Evolutionary conservation across 2,888 invertebrate species (phyloP).

Genomic region (Plebejus argus): DNA sequence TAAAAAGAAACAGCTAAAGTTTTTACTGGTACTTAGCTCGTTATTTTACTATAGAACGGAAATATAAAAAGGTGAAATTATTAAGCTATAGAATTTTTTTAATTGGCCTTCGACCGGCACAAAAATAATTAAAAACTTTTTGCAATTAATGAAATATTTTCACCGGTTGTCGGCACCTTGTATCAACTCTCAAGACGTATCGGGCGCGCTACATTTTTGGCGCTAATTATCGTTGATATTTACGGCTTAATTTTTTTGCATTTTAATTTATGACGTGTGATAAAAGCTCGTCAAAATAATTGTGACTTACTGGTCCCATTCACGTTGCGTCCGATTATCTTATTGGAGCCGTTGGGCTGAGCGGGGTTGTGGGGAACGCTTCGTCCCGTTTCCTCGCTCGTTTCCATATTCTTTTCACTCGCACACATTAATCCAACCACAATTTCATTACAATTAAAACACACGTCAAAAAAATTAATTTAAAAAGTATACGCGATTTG

Average conservation of each 20-base stretch:
- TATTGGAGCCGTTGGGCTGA: slow-evolving; percentile 79
- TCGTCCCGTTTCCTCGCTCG: slow-evolving; percentile 76
- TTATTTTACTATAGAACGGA: too few relatives aligned
- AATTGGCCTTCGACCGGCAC: background rate
- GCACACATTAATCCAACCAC: slow-evolving; percentile 73
- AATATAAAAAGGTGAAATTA: background rate
- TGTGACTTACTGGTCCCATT: slow-evolving; percentile 83
- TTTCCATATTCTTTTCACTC: slow-evolving; percentile 76
- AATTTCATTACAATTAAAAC: slow-evolving; percentile 44
- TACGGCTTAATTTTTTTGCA: slow-evolving; percentile 17
- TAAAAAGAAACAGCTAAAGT: too few relatives aligned
- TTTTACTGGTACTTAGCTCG: too few relatives aligned
- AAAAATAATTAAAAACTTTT: slow-evolving; percentile 24
- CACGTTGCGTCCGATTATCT: slow-evolving; percentile 83
- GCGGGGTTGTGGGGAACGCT: slow-evolving; percentile 69
- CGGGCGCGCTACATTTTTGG: slow-evolving; percentile 28
- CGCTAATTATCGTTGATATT: slow-evolving; percentile 27
- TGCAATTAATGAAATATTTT: slow-evolving; percentile 18
- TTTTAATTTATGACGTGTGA: slow-evolving; percentile 20
- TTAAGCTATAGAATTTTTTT: slow-evolving; percentile 15
- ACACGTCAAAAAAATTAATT: slow-evolving; percentile 38
- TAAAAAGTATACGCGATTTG: slow-evolving; percentile 47
- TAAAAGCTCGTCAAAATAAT: slow-evolving; percentile 46
- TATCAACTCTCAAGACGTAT: background rate
- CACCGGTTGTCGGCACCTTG: slow-evolving; percentile 26